phyloP scores from a whole-genome alignment of 2,797 vertebrate genomes.

The Poecilia picta region DNA sequence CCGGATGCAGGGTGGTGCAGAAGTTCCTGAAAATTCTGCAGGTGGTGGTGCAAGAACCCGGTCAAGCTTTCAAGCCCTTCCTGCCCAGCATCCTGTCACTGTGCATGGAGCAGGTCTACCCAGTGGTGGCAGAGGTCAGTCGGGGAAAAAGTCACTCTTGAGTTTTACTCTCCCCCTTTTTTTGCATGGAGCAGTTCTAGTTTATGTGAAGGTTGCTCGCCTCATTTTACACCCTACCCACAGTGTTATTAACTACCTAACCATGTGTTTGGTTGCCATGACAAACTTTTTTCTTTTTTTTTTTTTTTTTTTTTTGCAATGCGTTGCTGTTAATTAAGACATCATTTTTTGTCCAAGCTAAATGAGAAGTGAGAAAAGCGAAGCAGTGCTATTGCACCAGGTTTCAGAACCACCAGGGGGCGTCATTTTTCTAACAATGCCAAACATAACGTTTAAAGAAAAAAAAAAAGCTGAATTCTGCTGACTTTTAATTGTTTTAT shows the following conservation, averaged over 20 bases:
- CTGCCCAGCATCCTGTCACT: conserved; percentile 94
- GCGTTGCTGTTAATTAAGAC: neutral
- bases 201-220: neutral
- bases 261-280: neutral
- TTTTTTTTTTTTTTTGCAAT: neutral
- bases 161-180: neutral
- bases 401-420: conserved; percentile 2
- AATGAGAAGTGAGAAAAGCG: neutral
- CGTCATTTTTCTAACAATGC: neutral
- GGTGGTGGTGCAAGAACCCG: conserved; percentile 97
- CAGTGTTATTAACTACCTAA: neutral
- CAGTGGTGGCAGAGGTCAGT: conserved; percentile 93
- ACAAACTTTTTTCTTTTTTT: neutral
- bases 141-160: neutral
- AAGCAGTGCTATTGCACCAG: neutral
- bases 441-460: neutral
- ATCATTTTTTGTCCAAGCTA: neutral
- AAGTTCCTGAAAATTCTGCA: conserved; percentile 96
- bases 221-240: neutral
- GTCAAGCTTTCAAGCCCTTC: conserved; percentile 96
- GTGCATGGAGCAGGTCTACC: conserved; percentile 98
- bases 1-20: conserved; percentile 93
- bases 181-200: neutral
- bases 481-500: neutral
- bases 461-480: neutral